These are phyloP conservation scores for Corynorhinus townsendii DNA, from an alignment of 2,113 vertebrate genomes.

Conservation along the genomic window DNA sequence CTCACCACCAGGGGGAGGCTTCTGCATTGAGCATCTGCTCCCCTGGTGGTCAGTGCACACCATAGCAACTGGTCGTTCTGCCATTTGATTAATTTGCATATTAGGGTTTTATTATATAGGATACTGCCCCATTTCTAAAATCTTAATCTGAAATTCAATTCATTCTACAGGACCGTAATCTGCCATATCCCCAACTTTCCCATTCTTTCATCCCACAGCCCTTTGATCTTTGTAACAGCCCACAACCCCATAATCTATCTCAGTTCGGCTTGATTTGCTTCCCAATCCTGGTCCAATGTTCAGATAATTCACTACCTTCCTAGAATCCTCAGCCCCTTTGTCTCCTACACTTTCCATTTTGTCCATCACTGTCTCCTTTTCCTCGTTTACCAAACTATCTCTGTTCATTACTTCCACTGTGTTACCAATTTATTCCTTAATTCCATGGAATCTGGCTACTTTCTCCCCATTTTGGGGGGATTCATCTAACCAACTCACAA, in stretches of 20 bases:
- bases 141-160: not conserved
- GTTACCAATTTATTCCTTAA: not conserved
- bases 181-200: not conserved
- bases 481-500: not conserved
- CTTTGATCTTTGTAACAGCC: not conserved
- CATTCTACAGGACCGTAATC: not conserved
- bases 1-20: too few relatives aligned
- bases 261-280: not conserved
- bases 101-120: too few relatives aligned
- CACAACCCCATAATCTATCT: not conserved
- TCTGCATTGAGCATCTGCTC: too few relatives aligned
- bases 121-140: not conserved
- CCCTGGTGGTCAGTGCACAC: too few relatives aligned
- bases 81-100: too few relatives aligned
- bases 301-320: not conserved
- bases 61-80: too few relatives aligned
- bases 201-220: not conserved
- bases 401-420: not conserved
- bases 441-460: not conserved
- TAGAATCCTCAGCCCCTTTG: not conserved
- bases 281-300: not conserved
- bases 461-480: not conserved
- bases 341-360: not conserved
- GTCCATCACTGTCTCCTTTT: not conserved
- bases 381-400: not conserved